phyloP scores from a whole-genome alignment of 2,888 invertebrate genomes.

The Sussaba pulchella region DNA sequence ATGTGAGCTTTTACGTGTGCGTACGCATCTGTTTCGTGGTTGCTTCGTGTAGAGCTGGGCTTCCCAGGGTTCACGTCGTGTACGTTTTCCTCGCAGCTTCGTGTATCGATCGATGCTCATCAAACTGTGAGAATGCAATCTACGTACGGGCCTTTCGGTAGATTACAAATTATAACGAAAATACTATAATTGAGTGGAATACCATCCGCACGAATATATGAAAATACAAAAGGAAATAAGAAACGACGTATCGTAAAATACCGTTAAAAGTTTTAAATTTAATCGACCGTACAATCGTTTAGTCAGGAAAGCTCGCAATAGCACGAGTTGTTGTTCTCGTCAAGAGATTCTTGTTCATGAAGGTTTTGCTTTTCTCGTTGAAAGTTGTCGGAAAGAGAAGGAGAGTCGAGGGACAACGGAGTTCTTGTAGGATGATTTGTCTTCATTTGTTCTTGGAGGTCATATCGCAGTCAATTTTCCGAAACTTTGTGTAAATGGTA shows the following conservation, averaged over 20 bases:
- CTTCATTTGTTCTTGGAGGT: not conserved
- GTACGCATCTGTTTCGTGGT: not conserved
- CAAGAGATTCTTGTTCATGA: too few species aligned
- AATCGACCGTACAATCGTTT: too few species aligned
- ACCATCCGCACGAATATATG: not conserved
- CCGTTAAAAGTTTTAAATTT: too few species aligned
- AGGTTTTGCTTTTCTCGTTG: too few species aligned
- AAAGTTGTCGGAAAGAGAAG: too few species aligned
- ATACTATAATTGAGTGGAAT: not conserved
- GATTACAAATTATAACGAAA: not conserved
- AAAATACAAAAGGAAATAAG: not conserved
- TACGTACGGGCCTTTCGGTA: not conserved
- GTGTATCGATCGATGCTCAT: not conserved
- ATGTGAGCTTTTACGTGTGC: constrained; percentile 9
- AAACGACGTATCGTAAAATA: not conserved
- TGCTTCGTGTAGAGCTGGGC: not conserved
- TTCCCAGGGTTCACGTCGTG: constrained; percentile 1
- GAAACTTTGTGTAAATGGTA: constrained; percentile 26
- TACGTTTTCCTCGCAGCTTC: not conserved
- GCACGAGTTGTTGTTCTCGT: too few species aligned
- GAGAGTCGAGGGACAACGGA: too few species aligned
- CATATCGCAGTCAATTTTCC: constrained; percentile 15
- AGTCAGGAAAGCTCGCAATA: too few species aligned
- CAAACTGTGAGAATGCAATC: not conserved
- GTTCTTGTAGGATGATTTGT: not conserved